Evolutionary conservation across 2,888 invertebrate genomes (phyloP).

Genomic region (Papilio demoleus): DNA sequence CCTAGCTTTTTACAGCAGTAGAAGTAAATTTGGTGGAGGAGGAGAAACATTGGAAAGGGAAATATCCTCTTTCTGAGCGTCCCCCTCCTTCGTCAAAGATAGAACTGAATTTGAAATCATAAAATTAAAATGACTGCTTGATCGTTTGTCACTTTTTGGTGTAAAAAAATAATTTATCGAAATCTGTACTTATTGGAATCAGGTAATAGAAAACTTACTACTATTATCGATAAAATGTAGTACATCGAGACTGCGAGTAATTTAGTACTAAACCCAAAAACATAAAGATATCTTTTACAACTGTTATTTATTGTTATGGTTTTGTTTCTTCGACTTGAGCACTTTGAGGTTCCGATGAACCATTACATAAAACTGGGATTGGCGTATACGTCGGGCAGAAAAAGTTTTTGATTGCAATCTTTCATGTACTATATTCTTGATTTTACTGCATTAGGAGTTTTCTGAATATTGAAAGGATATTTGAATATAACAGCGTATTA

Average conservation of each 20-base stretch:
- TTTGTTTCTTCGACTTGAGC: slow-evolving; percentile 37
- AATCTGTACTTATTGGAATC: too few species aligned
- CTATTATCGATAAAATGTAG: slow-evolving; percentile 37
- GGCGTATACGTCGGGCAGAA: slow-evolving; percentile 23
- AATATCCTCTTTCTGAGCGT: too few species aligned
- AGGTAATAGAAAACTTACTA: slow-evolving; percentile 18
- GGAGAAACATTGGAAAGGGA: too few species aligned
- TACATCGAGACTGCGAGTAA: slow-evolving; percentile 29
- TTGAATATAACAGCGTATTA: too few species aligned
- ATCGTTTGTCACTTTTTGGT: too few species aligned
- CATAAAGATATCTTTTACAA: slow-evolving; percentile 42
- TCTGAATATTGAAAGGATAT: too few species aligned
- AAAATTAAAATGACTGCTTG: too few species aligned
- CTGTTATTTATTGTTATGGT: slow-evolving; percentile 41
- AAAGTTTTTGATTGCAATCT: slow-evolving; percentile 16
- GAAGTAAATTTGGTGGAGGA: too few species aligned
- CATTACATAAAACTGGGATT: slow-evolving; percentile 32
- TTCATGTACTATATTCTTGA: not conserved
- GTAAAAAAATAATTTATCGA: too few species aligned
- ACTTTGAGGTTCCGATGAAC: slow-evolving; percentile 28
- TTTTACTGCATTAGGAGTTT: not conserved
- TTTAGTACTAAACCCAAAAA: slow-evolving; percentile 40
- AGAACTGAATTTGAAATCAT: too few species aligned
- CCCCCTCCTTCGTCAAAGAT: too few species aligned
- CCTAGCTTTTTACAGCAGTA: too few species aligned